Base-by-base conservation (phyloP, 2,797 vertebrate genomes). In the Cuniculus paca region DNA sequence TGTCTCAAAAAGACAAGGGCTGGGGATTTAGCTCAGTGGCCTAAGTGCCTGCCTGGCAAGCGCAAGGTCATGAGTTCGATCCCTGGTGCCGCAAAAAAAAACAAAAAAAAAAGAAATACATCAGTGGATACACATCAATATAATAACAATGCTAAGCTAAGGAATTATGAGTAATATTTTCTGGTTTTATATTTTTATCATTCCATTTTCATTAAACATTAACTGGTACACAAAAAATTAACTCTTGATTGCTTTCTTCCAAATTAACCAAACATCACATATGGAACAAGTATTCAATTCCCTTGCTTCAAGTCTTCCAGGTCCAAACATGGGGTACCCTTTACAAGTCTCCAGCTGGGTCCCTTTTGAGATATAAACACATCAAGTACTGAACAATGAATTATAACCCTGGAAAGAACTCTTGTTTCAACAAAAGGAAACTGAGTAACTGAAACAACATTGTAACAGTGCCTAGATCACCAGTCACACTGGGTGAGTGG, bases 181-280 rank as follows among this genome's bases (percentile, higher is more conserved):
- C 48, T 80, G 24, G 61, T 24, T 93, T 84, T 80, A n/a, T 58
- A 48, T 87, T 86, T 84, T 94, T 75, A 81, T 87, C 87, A 79
- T 28, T 88, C 58, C 45, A 79, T 19, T 75, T 82, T 63, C 31
- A 90, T 34, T 70, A 61, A n/a, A 5, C 36, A 93, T 95, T 83
- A 90, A 87, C 84, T 50, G 81, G 13, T 52, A 70, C 70, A 50
- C 10, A 54, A 79, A 81, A 39, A 31, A 16, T 83, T 58, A 91
- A 72, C 92, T 96, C 54, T 88, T 85, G 60, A 74, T 82, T 70
- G 56, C 78, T 86, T 92, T 89, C 85, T 82, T 92, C 65, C 31
- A 20, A 39, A 68, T 82, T 63, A 79, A 45, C 26, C 10, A 75
- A 88, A 90, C 14, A 54, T 65, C 75, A 65, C 14, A 63, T 61